phyloP scores from a whole-genome alignment of 1,140 invertebrate species.

The Bombus picipes region DNA sequence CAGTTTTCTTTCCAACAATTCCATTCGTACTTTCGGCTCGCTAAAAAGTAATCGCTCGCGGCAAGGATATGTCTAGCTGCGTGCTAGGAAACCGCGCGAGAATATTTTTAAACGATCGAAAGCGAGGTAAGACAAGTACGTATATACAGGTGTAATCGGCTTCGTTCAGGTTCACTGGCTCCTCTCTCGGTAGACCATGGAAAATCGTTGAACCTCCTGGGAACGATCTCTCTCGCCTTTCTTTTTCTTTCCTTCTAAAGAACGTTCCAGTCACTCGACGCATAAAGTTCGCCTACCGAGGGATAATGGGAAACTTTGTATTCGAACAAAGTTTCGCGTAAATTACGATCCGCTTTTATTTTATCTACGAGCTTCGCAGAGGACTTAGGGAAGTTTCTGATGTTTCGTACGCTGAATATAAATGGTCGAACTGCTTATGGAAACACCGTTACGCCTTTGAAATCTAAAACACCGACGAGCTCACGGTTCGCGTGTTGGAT shows the following conservation, averaged over 20 bases:
- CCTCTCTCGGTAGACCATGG: conserved; percentile 6
- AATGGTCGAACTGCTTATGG: conserved; percentile 28
- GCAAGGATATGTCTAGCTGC: not conserved
- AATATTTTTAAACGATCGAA: no score
- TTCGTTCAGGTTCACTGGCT: conserved; percentile 47
- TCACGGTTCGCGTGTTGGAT: not conserved
- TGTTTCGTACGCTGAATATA: conserved; percentile 30
- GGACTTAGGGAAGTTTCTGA: not conserved
- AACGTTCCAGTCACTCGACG: not conserved
- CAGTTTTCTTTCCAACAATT: not conserved
- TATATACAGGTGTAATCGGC: conserved; percentile 44
- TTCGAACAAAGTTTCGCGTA: conserved; percentile 20
- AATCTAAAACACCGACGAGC: not conserved
- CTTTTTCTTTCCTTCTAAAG: not conserved
- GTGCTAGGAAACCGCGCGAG: not conserved
- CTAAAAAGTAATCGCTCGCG: not conserved
- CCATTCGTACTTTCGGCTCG: not conserved
- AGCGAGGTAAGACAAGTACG: no score
- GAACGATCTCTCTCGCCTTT: conserved; percentile 5
- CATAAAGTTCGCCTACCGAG: not conserved
- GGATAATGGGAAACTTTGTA: conserved; percentile 39
- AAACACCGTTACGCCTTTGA: conserved; percentile 38
- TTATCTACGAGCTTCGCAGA: not conserved
- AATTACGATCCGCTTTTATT: conserved; percentile 44
- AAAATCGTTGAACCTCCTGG: conserved; percentile 25